Evolutionary conservation across 2,113 vertebrate genomes (phyloP), one percentile per base, ranked within the genome.

Genomic region (Amphiprion percula): DNA sequence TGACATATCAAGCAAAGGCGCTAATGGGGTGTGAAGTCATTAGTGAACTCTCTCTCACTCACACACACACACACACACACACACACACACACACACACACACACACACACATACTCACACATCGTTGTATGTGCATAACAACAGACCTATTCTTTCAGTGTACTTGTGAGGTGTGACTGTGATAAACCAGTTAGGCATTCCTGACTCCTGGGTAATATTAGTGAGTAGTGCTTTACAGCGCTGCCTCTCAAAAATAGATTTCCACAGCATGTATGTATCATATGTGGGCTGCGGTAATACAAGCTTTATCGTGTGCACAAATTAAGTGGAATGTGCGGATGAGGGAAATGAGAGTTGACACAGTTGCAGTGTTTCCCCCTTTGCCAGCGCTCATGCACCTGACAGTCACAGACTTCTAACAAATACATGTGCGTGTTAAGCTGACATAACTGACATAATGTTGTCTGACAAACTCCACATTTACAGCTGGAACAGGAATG

Each of bases 11-110:
- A 80, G 85, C 86, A 89, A 89, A 90, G 82, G 79, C 39, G 70
- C 82, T 92, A 92, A 94, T 93, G 92, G 90, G 74, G 84, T 87
- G 91, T 92, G 86, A 92, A 93, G 92, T 93, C 84, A 92, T 91
- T 92, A 93, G 90, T 87, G 82, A 86, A 90, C 88, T 88, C 84
- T 81, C 69, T 74, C 70, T 39, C 58, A 17, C 68, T 62, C 21
- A 50, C 49, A 50, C 49, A 62, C 66, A 28, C 33, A 58, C 68
- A 78, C 52, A 60, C 46, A 58, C 21, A 50, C 49, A 50, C 49
- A 62, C 41, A 74, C 52, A 39, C 52, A 52, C 28, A 49, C 33
- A 58, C 68, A 78, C 52, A 60, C 46, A 58, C 21, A 50, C 49
- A 50, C 49, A 62, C 41, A 74, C 52, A 39, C 52, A 52, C 28